phyloP scores from a whole-genome alignment of 2,797 vertebrate species.

The Poeciliopsis presidionis region DNA sequence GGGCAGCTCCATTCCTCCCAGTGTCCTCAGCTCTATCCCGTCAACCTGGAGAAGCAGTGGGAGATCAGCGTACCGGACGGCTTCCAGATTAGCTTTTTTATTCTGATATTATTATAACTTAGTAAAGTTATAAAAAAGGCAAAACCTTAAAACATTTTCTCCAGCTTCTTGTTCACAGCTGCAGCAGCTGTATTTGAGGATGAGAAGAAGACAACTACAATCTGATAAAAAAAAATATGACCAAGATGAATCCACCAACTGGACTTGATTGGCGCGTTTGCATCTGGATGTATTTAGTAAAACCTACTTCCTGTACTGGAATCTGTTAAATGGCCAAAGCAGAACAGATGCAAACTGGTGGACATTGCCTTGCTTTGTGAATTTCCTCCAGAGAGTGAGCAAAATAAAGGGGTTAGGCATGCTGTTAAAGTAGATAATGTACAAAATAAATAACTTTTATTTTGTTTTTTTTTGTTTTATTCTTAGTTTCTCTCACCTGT shows the following conservation, averaged over 20 bases:
- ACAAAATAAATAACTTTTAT: not conserved
- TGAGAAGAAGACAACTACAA: no score
- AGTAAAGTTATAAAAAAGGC: not conserved
- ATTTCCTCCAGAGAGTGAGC: not conserved
- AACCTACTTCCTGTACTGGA: no score
- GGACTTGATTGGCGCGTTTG: no score
- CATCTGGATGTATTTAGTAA: no score
- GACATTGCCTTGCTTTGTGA: not conserved
- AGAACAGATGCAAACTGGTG: not conserved
- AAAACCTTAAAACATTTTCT: not conserved
- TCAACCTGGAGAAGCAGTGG: slow-evolving; percentile 76
- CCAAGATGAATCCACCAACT: no score
- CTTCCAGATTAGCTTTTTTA: slow-evolving; percentile 72
- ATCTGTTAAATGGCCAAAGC: no score
- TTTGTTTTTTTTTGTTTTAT: no score
- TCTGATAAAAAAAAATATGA: no score
- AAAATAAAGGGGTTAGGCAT: not conserved
- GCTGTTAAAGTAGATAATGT: not conserved
- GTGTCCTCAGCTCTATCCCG: slow-evolving; percentile 69
- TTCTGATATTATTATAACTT: no score
- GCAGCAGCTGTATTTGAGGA: no score
- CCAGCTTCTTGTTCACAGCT: not conserved
- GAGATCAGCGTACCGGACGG: slow-evolving; percentile 85
- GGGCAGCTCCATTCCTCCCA: slow-evolving; percentile 84
- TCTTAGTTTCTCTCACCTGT: no score